A percentile compares a stretch with the other conserved stretches of the same genome.
Evolutionary conservation across 2,888 invertebrate species (phyloP).

Genomic region (Drosophila leonis): DNA sequence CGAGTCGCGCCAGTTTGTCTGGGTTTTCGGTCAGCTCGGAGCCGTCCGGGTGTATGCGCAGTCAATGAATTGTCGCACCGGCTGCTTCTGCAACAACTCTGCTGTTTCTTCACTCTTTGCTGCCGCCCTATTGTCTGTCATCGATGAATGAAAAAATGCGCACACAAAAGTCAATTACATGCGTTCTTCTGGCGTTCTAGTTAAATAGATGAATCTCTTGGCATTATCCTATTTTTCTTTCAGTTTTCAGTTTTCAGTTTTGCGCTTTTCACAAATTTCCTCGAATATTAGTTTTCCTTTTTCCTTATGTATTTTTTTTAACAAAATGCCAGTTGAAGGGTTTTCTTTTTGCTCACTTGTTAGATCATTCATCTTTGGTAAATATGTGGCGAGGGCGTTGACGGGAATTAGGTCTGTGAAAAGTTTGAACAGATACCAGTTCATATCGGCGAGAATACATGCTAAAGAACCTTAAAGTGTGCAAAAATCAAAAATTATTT

Average conservation of each 20-base stretch:
- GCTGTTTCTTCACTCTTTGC: slow-evolving; percentile 35
- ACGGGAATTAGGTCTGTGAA: not conserved
- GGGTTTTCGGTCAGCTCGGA: slow-evolving; percentile 20
- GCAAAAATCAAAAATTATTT: not conserved
- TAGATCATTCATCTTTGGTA: slow-evolving; percentile 25
- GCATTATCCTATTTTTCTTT: slow-evolving; percentile 59
- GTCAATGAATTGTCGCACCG: slow-evolving; percentile 77
- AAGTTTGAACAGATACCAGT: not conserved
- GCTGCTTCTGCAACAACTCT: slow-evolving; percentile 14
- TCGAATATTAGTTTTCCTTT: slow-evolving; percentile 46
- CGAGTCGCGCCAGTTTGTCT: slow-evolving; percentile 70
- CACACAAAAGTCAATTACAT: slow-evolving; percentile 83
- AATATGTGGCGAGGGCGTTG: slow-evolving; percentile 52
- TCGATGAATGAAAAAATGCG: slow-evolving; percentile 66
- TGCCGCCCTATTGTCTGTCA: slow-evolving; percentile 39
- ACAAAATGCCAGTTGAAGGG: slow-evolving; percentile 60
- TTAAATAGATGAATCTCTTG: slow-evolving; percentile 26
- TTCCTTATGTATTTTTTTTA: not conserved
- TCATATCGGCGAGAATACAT: not conserved
- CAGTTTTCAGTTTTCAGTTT: slow-evolving; percentile 51
- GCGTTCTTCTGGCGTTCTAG: slow-evolving; percentile 60
- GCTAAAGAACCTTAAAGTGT: not conserved
- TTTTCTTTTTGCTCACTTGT: slow-evolving; percentile 25
- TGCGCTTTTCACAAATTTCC: slow-evolving; percentile 74
- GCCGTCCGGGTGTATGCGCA: slow-evolving; percentile 25